phyloP scores from a whole-genome alignment of 1,140 invertebrate genomes.

The Anastrepha ludens region DNA sequence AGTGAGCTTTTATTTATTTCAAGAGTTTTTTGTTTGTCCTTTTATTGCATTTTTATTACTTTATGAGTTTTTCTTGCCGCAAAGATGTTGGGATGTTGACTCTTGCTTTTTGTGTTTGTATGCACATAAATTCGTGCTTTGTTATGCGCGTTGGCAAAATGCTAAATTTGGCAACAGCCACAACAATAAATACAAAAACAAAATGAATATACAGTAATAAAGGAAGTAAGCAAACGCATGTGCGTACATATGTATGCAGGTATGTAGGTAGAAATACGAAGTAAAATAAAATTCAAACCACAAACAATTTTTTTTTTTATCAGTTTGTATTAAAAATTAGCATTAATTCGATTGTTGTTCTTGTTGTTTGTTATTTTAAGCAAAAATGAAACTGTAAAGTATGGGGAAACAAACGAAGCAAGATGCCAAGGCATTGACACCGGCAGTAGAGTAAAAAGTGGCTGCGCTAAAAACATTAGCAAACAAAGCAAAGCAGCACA shows the following conservation, averaged over 20 bases:
- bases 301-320: neutral
- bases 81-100: neutral
- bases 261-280: slow-evolving; percentile 13
- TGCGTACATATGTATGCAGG: too few relatives aligned
- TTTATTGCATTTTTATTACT: slow-evolving; percentile 49
- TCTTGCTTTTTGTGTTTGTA: neutral
- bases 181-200: slow-evolving; percentile 19
- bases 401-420: neutral
- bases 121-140: slow-evolving; percentile 11
- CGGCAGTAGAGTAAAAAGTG: neutral
- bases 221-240: too few relatives aligned
- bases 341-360: neutral
- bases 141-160: slow-evolving; percentile 22
- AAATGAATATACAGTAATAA: slow-evolving; percentile 25
- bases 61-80: slow-evolving; percentile 9
- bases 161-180: slow-evolving; percentile 43
- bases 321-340: slow-evolving; percentile 24
- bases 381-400: slow-evolving; percentile 21
- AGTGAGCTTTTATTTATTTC: neutral
- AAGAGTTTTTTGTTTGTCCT: neutral
- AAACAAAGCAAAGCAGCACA: neutral
- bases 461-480: neutral
- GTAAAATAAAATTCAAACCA: slow-evolving; percentile 42
- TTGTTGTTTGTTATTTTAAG: slow-evolving; percentile 28
- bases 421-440: slow-evolving; percentile 35